Evolutionary conservation across 1,140 invertebrate genomes (phyloP), one percentile per base, ranked within the genome.

Genomic region (Meloidogyne floridensis): DNA sequence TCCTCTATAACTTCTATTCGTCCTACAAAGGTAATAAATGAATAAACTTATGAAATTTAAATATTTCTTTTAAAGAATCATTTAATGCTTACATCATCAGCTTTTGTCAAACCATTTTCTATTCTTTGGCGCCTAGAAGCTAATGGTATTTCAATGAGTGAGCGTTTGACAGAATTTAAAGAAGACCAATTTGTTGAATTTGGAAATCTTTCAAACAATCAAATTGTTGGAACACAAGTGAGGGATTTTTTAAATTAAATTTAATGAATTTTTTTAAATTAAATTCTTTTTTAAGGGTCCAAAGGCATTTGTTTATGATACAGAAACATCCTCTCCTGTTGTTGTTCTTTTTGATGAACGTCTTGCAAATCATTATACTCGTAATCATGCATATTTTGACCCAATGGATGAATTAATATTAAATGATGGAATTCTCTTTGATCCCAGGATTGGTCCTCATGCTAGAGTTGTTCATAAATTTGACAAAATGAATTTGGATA

Each of bases 381-480:
- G 94, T 91, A 99, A 99, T 91, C 92, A 94, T 73, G 97, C 97
- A 0, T 96, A 95, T 0, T 97, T 98, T 90, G 95, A 94, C 90
- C 94, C 95, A 82, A 94, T 94, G 13, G 97, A 99, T 90, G 95
- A 98, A 86, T 91, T 99, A 47, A 93, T 98, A 18, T 91, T 99
- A 2, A 95, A 94, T 89, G 97, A 99, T 91, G 97, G 97, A 54
- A 95, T 98, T 2, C 91, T 99, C 0, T 99, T 95, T 94, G 97
- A 99, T 91, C 93, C 97, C 8, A 93, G 94, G 80, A 93, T 93
- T 0, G 94, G 94, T 3, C 90, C 90, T 78, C 83, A 54, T 51
- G 59, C 69, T 42, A 18, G 76, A 43, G 72, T 87, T 86, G 94
- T 98, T 73, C 96, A 98, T 90, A 98, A 98, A 89, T 96, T 99